Evolutionary conservation across 1,140 invertebrate species (phyloP), one percentile per base, ranked within the genome.

Genomic region (Eupristina koningsbergeri): DNA sequence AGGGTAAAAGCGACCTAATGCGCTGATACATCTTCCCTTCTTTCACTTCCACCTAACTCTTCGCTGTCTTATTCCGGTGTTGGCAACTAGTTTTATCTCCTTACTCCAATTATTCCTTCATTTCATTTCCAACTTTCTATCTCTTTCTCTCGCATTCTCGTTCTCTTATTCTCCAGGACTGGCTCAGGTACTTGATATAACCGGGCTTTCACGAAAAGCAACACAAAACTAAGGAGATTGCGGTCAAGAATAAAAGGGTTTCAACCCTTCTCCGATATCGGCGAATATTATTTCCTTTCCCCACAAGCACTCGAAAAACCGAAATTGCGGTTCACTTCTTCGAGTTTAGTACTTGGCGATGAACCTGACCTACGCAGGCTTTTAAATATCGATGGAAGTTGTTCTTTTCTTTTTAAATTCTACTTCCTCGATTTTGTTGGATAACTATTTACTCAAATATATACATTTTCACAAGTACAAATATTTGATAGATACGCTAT

Each of bases 191-290:
- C 64, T 22, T 41, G 5, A 75, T 64, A 53, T 58, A 45, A 83
- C 74, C 67, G 77, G 75, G 83, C 64, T 85, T 85, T 61, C 34
- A 29, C 74, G 64, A 73, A 85, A 85, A 78, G 74, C 80, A 58
- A 79, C 53, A 82, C 84, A 82, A 85, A 82, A 79, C 64, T 82
- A 82, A 85, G 84, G 67, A 85, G 80, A 85, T 82, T 85, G 84
- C 80, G 84, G 84, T 85, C 75, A 85, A 82, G 80, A 50, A 77
- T 85, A 67, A 82, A 85, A 74, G 79, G 84, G 64, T 80, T 67
- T 78, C 31, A 61, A 64, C 58, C 71, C 83, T 80, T 64, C 36
- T 22, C 67, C 45, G 61, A 80, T 80, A 84, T 84, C 73, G 41
- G 61, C 83, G 77, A 58, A 76, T 84, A 80, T 80, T 84, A 34